These are phyloP conservation scores for Calypte anna DNA, from an alignment of 2,113 vertebrate genomes.

Conservation along the genomic window DNA sequence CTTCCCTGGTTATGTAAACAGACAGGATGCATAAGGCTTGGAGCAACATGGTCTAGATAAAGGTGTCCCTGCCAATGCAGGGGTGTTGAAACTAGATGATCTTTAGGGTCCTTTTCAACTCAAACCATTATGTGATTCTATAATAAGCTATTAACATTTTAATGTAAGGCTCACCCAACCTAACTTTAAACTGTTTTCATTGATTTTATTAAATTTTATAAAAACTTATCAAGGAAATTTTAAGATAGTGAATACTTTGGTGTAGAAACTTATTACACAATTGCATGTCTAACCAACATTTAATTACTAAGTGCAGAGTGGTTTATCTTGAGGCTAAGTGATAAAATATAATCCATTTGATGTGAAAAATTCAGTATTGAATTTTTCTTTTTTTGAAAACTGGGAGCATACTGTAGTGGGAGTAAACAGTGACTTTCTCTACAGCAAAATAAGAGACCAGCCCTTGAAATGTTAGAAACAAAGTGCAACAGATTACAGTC, in stretches of 20 bases:
- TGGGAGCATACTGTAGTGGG: background rate
- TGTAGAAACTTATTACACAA: background rate
- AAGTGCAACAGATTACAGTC: background rate
- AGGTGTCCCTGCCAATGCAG: no score
- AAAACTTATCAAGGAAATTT: background rate
- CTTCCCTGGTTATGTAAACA: no score
- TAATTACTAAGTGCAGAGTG: background rate
- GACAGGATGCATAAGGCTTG: no score
- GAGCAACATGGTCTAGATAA: no score
- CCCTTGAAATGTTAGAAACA: background rate
- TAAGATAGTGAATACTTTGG: background rate
- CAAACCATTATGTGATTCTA: no score
- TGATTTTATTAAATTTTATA: background rate
- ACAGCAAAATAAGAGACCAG: background rate
- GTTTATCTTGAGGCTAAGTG: background rate
- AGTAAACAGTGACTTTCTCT: background rate
- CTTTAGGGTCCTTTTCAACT: no score
- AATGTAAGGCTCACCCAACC: background rate
- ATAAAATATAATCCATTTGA: background rate
- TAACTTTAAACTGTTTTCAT: background rate
- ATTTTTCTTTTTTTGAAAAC: background rate
- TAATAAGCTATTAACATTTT: background rate
- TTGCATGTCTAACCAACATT: background rate
- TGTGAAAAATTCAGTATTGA: background rate
- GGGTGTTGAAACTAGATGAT: no score